Evolutionary conservation across 2,888 invertebrate species (phyloP), one percentile per base, ranked within the genome.

Genomic region (Meta bourneti): DNA sequence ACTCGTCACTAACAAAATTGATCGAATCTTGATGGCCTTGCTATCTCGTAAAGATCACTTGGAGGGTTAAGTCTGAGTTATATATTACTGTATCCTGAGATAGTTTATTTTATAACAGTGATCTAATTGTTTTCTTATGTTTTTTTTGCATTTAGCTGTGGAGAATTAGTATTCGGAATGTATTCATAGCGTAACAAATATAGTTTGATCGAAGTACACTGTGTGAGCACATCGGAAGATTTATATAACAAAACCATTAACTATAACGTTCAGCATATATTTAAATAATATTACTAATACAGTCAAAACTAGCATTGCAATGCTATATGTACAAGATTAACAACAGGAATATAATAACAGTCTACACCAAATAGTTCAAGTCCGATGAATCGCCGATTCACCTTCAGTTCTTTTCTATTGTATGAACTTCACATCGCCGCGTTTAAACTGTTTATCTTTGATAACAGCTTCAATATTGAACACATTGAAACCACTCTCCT

Each of bases 261-360:
- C 19, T 52, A 52, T 78, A 52, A 78, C 78, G 11, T 51, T 78
- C 52, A 52, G 19, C 9, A 19, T 78, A 51, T 51, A 8, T 16
- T 52, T 78, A n/a, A 52, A 52, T n/a, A 48, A 52, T 52, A 78
- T 19, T 20, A 52, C 52, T 78, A 78, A 52, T 52, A 78, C 78
- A 78, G 8, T 78, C 78, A 78, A 20, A 78, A 51, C 78, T 78
- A 78, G 52, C 7, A 78, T 51, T 11, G n/a, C 52, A 61, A 61
- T 52, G 51, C 7, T 8, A 7, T 20, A 72, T 19, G n/a, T 20
- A 19, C 9, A 20, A 72, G 20, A 19, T 72, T 72, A 72, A 72
- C 20, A 72, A 72, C 20, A 20, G 6, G n/a, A 72, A 72, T 72
- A 72, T 72, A 13, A 69, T 13, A 72, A 72, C 19, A 72, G 72